Conservation (phyloP, 2,888 invertebrate species). For the Tinea semifulvella region DNA sequence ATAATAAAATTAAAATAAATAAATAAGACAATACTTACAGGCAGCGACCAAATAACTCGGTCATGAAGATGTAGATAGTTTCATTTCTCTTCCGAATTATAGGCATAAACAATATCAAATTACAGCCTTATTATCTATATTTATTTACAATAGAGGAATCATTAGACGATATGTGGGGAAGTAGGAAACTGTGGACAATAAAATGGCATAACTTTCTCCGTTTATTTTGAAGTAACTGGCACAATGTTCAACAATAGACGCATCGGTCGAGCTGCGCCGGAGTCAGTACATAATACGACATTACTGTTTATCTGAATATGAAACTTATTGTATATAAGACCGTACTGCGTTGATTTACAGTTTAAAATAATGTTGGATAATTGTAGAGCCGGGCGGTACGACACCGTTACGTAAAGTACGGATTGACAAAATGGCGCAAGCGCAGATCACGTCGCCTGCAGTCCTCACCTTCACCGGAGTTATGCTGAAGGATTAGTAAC, state of each 20-base stretch:
- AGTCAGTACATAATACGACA: conserved; percentile 12
- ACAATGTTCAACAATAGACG: conserved; percentile 32
- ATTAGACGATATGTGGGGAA: conserved; percentile 26
- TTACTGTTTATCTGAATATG: not conserved
- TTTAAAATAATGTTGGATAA: conserved; percentile 7
- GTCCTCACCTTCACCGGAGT: conserved; percentile 14
- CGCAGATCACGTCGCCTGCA: conserved; percentile 38
- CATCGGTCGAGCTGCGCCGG: conserved; percentile 23
- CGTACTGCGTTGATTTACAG: conserved; percentile 1
- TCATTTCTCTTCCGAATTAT: not conserved
- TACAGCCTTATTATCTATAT: conserved; percentile 9
- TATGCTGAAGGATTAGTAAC: conserved; percentile 3
- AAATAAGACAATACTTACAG: too few relatives aligned
- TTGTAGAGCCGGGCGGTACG: conserved; percentile 16
- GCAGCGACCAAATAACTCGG: too few relatives aligned
- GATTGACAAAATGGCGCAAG: conserved; percentile 58
- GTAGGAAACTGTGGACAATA: conserved; percentile 47
- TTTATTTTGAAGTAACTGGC: conserved; percentile 45
- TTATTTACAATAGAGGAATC: conserved; percentile 12
- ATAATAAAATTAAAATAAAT: too few relatives aligned
- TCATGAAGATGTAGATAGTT: too few relatives aligned
- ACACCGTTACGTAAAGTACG: conserved; percentile 39
- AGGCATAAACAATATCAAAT: not conserved
- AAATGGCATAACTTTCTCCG: conserved; percentile 49
- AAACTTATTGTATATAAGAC: conserved; percentile 10